Percentiles rank a stretch among this genome's conserved stretches.
Conservation (phyloP, 2,888 invertebrate species). For the Mellilla xanthometata region DNA sequence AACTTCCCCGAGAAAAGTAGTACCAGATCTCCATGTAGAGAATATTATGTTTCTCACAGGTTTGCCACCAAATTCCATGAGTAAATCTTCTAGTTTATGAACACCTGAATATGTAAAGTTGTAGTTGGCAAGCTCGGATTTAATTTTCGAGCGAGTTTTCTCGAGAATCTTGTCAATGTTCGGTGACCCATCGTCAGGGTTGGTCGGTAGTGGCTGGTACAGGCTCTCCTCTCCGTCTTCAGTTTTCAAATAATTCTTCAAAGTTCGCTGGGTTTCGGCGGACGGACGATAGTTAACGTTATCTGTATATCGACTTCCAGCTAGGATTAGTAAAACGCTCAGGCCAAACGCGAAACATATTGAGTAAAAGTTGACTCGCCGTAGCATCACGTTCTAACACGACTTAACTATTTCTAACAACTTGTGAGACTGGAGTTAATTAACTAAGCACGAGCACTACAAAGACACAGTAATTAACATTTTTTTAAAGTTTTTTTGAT, state of each 20-base stretch:
- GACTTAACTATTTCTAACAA: slow-evolving; percentile 43
- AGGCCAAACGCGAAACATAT: slow-evolving; percentile 79
- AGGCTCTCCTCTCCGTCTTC: slow-evolving; percentile 72
- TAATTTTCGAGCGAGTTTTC: slow-evolving; percentile 61
- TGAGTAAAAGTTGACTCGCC: slow-evolving; percentile 76
- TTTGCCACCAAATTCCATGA: slow-evolving; percentile 86
- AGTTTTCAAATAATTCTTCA: slow-evolving; percentile 83
- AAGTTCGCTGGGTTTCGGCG: slow-evolving; percentile 66
- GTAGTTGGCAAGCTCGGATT: slow-evolving; percentile 62
- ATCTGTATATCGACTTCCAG: slow-evolving; percentile 81
- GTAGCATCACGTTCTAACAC: slow-evolving; percentile 72
- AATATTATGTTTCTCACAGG: slow-evolving; percentile 90
- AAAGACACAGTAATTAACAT: slow-evolving; percentile 62
- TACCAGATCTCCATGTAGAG: slow-evolving; percentile 96
- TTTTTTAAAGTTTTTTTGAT: slow-evolving; percentile 56
- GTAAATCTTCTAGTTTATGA: slow-evolving; percentile 85
- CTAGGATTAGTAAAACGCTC: slow-evolving; percentile 77
- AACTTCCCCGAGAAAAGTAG: slow-evolving; percentile 94
- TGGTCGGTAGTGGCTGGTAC: slow-evolving; percentile 59
- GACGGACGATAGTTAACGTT: slow-evolving; percentile 74
- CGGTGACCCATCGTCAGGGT: slow-evolving; percentile 59
- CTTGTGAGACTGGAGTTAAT: slow-evolving; percentile 45
- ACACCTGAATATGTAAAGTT: slow-evolving; percentile 64
- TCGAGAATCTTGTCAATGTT: slow-evolving; percentile 65
- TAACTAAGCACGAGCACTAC: slow-evolving; percentile 56